A percentile compares a stretch with the other conserved stretches of the same genome.
phyloP scores from a whole-genome alignment of 2,888 invertebrate species.

The Chromoteleia sp. region DNA sequence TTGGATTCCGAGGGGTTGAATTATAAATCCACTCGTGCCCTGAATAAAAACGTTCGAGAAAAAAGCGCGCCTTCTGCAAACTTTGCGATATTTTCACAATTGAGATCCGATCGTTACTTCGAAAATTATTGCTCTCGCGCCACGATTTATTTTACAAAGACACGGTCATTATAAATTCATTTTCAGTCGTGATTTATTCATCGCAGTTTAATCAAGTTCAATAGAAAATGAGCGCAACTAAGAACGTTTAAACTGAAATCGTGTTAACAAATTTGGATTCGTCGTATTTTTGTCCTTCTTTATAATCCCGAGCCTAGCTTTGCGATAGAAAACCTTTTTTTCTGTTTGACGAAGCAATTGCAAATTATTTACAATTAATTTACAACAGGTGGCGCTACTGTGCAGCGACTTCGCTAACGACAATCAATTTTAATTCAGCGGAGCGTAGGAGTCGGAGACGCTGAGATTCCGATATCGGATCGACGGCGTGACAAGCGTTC shows the following conservation, averaged over 20 bases:
- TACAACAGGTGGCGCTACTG: too few relatives aligned
- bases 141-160: background rate
- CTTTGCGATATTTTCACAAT: constrained; percentile 34
- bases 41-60: constrained; percentile 57
- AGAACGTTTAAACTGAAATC: too few relatives aligned
- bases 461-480: constrained; percentile 35
- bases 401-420: constrained; percentile 2
- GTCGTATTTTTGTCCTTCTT: too few relatives aligned
- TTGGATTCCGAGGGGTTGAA: constrained; percentile 68
- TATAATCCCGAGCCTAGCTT: too few relatives aligned
- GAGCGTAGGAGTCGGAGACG: constrained; percentile 10
- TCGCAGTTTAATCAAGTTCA: too few relatives aligned
- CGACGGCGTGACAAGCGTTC: constrained; percentile 7
- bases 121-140: background rate
- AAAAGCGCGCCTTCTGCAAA: constrained; percentile 44
- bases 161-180: background rate
- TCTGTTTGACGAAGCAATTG: too few relatives aligned
- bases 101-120: constrained; percentile 20
- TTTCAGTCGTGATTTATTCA: background rate
- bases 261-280: too few relatives aligned
- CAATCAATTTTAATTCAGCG: background rate
- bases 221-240: too few relatives aligned
- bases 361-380: too few relatives aligned
- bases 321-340: too few relatives aligned
- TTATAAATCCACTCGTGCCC: constrained; percentile 66